Percentiles rank a stretch among this genome's conserved stretches.
These are phyloP conservation scores for Artibeus jamaicensis DNA, from an alignment of 2,797 vertebrate species.

Conservation along the genomic window DNA sequence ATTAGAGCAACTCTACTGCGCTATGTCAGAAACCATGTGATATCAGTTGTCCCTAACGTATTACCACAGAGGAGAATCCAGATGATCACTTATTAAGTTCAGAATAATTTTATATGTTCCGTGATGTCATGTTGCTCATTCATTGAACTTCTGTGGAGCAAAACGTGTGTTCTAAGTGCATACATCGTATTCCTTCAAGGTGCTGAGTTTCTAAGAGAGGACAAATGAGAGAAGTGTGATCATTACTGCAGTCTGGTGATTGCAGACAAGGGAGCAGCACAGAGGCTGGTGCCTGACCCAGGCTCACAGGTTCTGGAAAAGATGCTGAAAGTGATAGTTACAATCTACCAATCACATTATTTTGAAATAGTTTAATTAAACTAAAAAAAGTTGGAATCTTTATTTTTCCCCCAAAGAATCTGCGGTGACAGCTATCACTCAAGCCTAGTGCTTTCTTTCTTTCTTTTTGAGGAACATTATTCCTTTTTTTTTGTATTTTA, in stretches of 20 bases:
- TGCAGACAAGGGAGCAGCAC: background rate
- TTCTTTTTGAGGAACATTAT: background rate
- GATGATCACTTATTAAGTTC: background rate
- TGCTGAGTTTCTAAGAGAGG: background rate
- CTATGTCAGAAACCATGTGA: background rate
- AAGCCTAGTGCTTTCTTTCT: background rate
- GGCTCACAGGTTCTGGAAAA: background rate
- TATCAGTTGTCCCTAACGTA: background rate
- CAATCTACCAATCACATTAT: background rate
- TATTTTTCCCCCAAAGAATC: background rate
- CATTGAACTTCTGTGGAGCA: background rate
- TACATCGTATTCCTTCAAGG: background rate
- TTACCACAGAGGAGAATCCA: background rate
- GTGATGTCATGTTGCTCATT: background rate
- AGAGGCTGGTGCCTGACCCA: background rate
- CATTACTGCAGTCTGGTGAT: fast-evolving
- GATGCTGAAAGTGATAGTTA: background rate
- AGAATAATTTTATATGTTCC: background rate
- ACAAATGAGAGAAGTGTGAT: background rate
- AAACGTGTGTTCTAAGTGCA: background rate
- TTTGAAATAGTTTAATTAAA: background rate
- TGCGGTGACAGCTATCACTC: background rate
- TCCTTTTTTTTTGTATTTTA: no score
- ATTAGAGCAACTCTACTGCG: background rate
- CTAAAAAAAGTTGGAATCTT: background rate